phyloP scores from a whole-genome alignment of 2,113 vertebrate species.

The Lophotis ruficrista region DNA sequence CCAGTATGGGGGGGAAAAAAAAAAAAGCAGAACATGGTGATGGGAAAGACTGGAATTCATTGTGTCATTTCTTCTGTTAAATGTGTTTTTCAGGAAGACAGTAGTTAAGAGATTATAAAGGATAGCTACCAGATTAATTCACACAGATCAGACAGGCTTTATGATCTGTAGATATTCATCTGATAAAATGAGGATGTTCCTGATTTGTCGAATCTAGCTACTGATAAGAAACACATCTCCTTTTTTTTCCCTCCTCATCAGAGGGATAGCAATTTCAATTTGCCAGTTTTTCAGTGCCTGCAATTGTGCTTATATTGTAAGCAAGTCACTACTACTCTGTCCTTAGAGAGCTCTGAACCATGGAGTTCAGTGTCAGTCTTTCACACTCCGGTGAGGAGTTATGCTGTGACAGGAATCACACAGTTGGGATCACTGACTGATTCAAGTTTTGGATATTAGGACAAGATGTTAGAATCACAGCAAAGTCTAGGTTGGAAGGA shows the following conservation, averaged over 20 bases:
- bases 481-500: background rate
- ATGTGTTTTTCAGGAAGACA: background rate
- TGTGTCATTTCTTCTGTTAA: background rate
- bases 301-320: background rate
- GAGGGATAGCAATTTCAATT: background rate
- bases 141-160: constrained; percentile 34
- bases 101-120: constrained; percentile 35
- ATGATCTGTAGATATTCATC: constrained; percentile 9
- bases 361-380: background rate
- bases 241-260: background rate
- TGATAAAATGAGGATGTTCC: background rate
- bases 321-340: background rate
- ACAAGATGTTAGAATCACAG: background rate
- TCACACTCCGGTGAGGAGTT: background rate
- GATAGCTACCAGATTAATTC: constrained; percentile 43
- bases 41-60: background rate
- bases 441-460: background rate
- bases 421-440: background rate
- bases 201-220: background rate
- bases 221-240: background rate
- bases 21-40: background rate
- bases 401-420: background rate
- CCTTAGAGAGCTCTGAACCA: background rate
- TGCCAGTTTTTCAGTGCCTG: background rate
- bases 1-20: background rate